phyloP scores from a whole-genome alignment of 1,140 invertebrate genomes.

The Oreohelix idahoensis region DNA sequence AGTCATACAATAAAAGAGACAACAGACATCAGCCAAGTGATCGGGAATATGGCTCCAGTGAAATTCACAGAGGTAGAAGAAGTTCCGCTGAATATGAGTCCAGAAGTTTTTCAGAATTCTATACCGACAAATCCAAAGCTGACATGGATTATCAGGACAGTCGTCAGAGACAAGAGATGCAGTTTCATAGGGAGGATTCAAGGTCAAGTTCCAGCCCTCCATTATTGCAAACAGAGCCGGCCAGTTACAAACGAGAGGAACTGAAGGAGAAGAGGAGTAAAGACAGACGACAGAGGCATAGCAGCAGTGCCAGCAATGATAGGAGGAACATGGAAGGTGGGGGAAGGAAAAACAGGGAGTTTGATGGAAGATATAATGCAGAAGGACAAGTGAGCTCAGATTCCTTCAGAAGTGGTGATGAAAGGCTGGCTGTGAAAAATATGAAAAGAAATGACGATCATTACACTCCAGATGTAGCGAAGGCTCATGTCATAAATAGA shows the following conservation, averaged over 20 bases:
- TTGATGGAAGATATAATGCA: conserved; percentile 13
- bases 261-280: conserved; percentile 1
- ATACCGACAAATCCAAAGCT: neutral
- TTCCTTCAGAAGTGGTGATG: neutral
- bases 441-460: conserved; percentile 1
- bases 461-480: neutral
- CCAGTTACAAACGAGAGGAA: neutral
- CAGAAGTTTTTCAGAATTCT: neutral
- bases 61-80: neutral
- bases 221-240: neutral
- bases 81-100: neutral
- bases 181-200: conserved; percentile 23
- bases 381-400: conserved; percentile 22
- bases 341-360: conserved; percentile 9
- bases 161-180: conserved; percentile 9
- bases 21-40: neutral
- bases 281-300: conserved; percentile 21
- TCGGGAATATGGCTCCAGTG: neutral
- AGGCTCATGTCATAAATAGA: neutral
- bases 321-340: neutral
- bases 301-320: conserved; percentile 39
- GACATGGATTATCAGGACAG: neutral
- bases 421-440: neutral
- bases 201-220: conserved; percentile 38
- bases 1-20: neutral